phyloP scores from a whole-genome alignment of 2,797 vertebrate genomes.

The Sparus aurata region DNA sequence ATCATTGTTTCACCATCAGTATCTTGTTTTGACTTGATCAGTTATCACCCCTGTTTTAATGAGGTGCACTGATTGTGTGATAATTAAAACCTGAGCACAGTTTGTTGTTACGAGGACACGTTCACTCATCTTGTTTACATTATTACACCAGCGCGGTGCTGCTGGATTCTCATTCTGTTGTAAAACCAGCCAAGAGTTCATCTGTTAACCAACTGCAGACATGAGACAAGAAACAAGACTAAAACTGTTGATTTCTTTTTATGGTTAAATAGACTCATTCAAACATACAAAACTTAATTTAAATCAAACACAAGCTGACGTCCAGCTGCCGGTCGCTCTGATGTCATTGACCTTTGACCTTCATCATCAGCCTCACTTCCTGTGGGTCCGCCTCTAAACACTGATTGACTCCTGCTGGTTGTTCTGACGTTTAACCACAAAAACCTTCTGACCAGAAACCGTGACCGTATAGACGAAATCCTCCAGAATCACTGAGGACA shows the following conservation, averaged over 20 bases:
- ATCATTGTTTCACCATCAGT: too few relatives aligned
- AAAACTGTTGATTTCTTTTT: constrained; percentile 3
- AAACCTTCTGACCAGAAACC: constrained; percentile 92
- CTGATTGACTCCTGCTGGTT: constrained; percentile 88
- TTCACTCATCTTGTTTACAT: too few relatives aligned
- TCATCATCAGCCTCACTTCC: not conserved
- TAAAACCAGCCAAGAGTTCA: too few relatives aligned
- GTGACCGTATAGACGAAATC: constrained; percentile 92
- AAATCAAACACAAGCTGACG: not conserved
- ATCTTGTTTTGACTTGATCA: too few relatives aligned
- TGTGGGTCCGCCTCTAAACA: constrained; percentile 69
- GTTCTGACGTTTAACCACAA: constrained; percentile 94
- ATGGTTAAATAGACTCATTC: not conserved
- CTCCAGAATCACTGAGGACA: constrained; percentile 90
- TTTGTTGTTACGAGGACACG: too few relatives aligned
- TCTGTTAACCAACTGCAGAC: too few relatives aligned
- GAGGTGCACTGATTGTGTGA: too few relatives aligned
- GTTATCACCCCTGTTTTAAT: too few relatives aligned
- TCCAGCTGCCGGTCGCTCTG: not conserved
- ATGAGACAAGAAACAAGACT: not conserved
- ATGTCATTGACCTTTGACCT: not conserved
- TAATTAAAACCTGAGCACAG: too few relatives aligned
- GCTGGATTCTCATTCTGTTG: too few relatives aligned
- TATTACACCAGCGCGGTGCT: too few relatives aligned
- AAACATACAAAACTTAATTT: constrained; percentile 12